A percentile compares a stretch with the other conserved stretches of the same genome.
Conservation (phyloP, 2,113 vertebrate species). For the Rhynchomys soricoides region DNA sequence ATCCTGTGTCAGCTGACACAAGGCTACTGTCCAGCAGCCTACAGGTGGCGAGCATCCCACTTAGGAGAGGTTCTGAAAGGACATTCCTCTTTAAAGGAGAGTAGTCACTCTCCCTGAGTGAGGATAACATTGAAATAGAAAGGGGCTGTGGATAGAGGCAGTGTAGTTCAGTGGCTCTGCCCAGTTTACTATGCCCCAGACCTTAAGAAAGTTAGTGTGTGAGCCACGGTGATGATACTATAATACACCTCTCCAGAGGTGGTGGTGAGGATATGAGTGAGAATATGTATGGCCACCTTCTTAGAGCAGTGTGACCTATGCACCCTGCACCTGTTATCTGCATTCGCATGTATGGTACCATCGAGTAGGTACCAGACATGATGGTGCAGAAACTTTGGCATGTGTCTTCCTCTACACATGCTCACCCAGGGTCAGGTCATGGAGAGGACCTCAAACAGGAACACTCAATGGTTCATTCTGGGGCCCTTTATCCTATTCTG, state of each 20-base stretch:
- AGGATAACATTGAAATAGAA: neutral
- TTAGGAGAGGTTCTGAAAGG: neutral
- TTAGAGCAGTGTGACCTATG: neutral
- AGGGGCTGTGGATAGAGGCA: neutral
- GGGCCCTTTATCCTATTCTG: neutral
- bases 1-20: neutral
- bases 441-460: neutral
- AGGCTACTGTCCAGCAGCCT: neutral
- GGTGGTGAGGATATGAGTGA: neutral
- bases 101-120: neutral
- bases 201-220: neutral
- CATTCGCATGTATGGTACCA: neutral
- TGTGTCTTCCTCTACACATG: neutral
- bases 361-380: neutral
- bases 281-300: neutral
- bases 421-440: neutral
- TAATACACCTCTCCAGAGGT: neutral
- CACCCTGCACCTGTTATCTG: neutral
- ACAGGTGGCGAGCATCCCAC: neutral
- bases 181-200: neutral
- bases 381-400: neutral
- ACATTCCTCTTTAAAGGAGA: neutral
- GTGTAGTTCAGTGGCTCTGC: neutral
- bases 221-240: neutral
- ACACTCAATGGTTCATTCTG: neutral